Base-by-base conservation (phyloP, 1,140 invertebrate genomes). In the Capitella teleta region DNA sequence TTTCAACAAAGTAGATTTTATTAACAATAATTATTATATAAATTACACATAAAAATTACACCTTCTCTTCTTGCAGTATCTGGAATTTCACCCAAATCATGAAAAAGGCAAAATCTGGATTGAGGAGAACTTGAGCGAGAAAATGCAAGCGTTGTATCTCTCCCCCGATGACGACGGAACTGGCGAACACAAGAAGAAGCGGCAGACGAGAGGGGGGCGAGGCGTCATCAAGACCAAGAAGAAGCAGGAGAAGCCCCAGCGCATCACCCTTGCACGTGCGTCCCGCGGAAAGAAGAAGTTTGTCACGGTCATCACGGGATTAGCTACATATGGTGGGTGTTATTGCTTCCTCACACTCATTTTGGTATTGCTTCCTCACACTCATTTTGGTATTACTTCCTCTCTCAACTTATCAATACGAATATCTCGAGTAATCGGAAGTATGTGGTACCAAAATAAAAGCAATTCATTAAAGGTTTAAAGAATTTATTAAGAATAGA, bases 271-370 rank as follows among this genome's bases (percentile, higher is more conserved):
- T 10, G 93, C 86, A 2, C 80, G 91, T 66, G 87, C 93, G 28
- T 88, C 91, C 14, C 78, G 95, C 60, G 94, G 94, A 43, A 98
- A 98, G 67, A 98, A 97, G 80, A 98, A 98, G 78, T 94, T 86
- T 43, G 92, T 98, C 0, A 99, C 95, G 2, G 74, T 81, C 19
- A 68, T 82, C 26, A 76, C 73, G 47, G 80, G 81, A 16, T 64
- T 80, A 30, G 87, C 82, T 66, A 87, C 87, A 55, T 94, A 91
- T 77, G 88, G 87, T 88, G 75, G 72, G 63, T 37, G 41, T n/a
- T 28, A 6, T 23, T 24, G 2, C 6, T 6, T 26, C 2, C 10
- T 49, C n/a, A 49, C 18, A 32, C 5, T 40, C 5, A 40, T 40
- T 5, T n/a, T 37, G 41, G 10, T 28, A 6, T 23, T 24, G 2